Percentiles rank a stretch among this genome's conserved stretches.
phyloP scores from a whole-genome alignment of 2,797 vertebrate genomes.

The Urosaurus nigricauda region DNA sequence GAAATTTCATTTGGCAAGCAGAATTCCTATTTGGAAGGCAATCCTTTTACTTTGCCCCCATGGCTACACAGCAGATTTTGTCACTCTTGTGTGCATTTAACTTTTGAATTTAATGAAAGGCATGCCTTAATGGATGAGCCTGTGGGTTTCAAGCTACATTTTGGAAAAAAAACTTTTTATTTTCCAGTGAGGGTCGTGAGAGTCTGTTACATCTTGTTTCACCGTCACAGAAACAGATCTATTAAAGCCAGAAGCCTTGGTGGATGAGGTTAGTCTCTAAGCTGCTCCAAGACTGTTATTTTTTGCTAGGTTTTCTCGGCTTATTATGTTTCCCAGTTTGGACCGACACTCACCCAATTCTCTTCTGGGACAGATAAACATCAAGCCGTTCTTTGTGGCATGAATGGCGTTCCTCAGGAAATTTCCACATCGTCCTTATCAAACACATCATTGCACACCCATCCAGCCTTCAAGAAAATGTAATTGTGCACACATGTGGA shows the following conservation, averaged over 20 bases:
- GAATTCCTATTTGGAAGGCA: too few species aligned
- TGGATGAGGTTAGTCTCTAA: too few species aligned
- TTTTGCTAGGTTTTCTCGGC: too few species aligned
- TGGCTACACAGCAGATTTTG: too few species aligned
- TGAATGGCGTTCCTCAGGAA: neutral
- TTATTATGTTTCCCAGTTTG: neutral
- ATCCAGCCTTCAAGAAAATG: neutral
- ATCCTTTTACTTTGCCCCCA: too few species aligned
- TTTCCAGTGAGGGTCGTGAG: neutral
- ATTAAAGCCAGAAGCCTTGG: neutral
- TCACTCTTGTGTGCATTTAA: neutral
- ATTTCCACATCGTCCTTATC: constrained; percentile 16
- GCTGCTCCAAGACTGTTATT: neutral
- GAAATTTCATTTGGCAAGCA: too few species aligned
- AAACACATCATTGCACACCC: neutral
- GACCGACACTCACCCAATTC: neutral
- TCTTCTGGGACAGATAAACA: neutral
- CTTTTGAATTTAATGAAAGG: neutral
- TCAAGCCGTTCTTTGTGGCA: neutral
- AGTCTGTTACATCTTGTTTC: neutral
- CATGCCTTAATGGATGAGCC: neutral
- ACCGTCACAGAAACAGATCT: neutral
- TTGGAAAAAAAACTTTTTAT: neutral
- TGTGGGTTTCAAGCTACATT: too few species aligned
- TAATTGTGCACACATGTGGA: neutral